phyloP scores from a whole-genome alignment of 2,797 vertebrate species.

The Pitangus sulphuratus region DNA sequence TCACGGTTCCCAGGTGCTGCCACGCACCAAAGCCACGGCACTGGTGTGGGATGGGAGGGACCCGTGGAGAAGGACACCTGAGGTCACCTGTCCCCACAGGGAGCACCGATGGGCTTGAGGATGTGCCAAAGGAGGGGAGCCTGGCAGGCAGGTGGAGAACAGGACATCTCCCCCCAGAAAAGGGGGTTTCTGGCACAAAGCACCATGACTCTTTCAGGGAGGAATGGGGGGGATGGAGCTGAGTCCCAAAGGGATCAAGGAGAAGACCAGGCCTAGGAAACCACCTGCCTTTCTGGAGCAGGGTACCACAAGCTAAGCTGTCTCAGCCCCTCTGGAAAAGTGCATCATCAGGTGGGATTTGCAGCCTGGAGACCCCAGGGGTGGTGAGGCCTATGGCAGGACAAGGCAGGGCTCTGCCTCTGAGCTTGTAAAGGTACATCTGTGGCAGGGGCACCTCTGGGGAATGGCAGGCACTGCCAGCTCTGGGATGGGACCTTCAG shows the following conservation, averaged over 20 bases:
- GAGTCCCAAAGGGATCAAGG: background rate
- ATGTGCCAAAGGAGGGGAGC: background rate
- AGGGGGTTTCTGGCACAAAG: background rate
- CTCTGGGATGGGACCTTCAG: background rate
- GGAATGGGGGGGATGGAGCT: background rate
- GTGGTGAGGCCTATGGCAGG: background rate
- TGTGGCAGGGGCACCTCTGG: background rate
- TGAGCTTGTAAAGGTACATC: background rate
- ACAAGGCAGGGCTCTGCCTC: background rate
- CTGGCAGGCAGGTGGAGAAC: background rate
- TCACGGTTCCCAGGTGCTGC: background rate
- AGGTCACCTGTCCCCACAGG: background rate
- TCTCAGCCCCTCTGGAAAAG: background rate
- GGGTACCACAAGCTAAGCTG: background rate
- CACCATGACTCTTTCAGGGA: background rate
- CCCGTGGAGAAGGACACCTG: background rate
- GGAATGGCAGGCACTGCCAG: background rate
- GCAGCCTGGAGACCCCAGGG: background rate
- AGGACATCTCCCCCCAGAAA: background rate
- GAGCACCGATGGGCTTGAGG: background rate
- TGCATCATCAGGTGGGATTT: background rate
- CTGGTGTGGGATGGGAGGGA: background rate
- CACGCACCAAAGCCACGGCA: rapidly evolving
- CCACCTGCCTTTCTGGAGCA: background rate
- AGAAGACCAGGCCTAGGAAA: background rate